Conservation (phyloP, 2,888 invertebrate genomes). For the Perdita meconis region DNA sequence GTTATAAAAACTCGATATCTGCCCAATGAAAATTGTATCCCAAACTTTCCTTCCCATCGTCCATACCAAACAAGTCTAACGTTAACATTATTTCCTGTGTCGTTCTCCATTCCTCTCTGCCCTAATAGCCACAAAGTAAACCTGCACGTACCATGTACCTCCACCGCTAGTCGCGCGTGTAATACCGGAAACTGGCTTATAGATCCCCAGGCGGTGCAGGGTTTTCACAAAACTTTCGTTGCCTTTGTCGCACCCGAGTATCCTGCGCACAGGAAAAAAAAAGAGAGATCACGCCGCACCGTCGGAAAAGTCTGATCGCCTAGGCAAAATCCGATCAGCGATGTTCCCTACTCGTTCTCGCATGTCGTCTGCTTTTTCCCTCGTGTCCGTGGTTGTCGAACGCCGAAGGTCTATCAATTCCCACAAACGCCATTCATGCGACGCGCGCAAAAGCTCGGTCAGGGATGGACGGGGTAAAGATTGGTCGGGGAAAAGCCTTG, state of each 20-base stretch:
- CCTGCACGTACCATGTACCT: background rate
- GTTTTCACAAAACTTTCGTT: background rate
- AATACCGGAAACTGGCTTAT: background rate
- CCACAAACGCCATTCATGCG: constrained; percentile 65
- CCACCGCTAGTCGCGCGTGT: background rate
- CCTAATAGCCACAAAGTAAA: background rate
- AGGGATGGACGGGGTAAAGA: constrained; percentile 35
- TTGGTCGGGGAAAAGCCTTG: constrained; percentile 52
- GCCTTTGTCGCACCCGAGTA: background rate
- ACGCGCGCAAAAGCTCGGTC: constrained; percentile 52
- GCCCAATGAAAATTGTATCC: background rate
- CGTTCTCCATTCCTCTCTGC: background rate
- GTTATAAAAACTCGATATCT: too few species aligned
- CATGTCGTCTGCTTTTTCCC: constrained; percentile 28
- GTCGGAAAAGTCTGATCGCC: constrained; percentile 23
- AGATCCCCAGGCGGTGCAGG: background rate
- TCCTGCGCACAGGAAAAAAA: background rate
- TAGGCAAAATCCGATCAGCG: constrained; percentile 26
- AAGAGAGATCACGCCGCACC: background rate
- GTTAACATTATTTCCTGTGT: background rate
- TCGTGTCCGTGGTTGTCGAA: constrained; percentile 55
- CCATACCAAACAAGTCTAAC: background rate
- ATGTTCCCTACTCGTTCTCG: constrained; percentile 14
- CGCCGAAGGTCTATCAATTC: constrained; percentile 68
- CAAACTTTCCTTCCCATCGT: background rate